A percentile compares a stretch with the other conserved stretches of the same genome.
Conservation (phyloP, 2,113 vertebrate genomes). For the Chionodraco myersi region DNA sequence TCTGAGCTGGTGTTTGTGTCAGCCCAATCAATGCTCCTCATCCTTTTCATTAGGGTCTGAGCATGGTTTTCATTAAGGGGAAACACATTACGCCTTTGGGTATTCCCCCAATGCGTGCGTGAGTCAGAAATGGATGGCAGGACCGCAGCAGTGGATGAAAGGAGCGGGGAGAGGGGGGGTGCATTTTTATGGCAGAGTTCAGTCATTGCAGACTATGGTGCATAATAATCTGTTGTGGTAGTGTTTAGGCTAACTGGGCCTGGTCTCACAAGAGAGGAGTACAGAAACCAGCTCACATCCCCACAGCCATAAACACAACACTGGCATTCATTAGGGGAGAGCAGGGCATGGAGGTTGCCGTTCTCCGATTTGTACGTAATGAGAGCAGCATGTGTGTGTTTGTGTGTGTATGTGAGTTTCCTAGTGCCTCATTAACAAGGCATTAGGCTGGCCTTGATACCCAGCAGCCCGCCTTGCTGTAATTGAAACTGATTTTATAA, state of each 20-base stretch:
- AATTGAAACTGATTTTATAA: slow-evolving; percentile 81
- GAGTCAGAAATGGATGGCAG: slow-evolving; percentile 69
- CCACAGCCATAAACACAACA: slow-evolving; percentile 73
- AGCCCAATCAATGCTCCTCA: slow-evolving; percentile 73
- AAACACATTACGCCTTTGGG: slow-evolving; percentile 72
- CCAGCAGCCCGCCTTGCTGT: slow-evolving; percentile 66
- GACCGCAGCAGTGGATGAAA: slow-evolving; percentile 57
- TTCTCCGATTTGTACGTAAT: slow-evolving; percentile 75
- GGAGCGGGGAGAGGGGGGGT: slow-evolving; percentile 3
- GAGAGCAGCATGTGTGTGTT: slow-evolving; percentile 73
- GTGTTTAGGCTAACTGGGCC: slow-evolving; percentile 70
- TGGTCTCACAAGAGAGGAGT: slow-evolving; percentile 65
- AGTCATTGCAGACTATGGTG: slow-evolving; percentile 62
- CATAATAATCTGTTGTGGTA: slow-evolving; percentile 73
- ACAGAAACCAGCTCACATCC: slow-evolving; percentile 67
- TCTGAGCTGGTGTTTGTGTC: slow-evolving; percentile 62
- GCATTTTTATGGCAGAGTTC: slow-evolving; percentile 62
- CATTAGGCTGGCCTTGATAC: slow-evolving; percentile 75
- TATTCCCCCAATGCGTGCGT: slow-evolving; percentile 60
- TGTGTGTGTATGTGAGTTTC: slow-evolving; percentile 60
- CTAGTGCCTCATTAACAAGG: slow-evolving; percentile 77
- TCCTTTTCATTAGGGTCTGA: slow-evolving; percentile 77
- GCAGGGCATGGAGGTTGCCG: slow-evolving; percentile 59
- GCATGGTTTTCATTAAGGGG: slow-evolving; percentile 79
- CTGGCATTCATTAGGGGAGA: slow-evolving; percentile 76